Evolutionary conservation across 2,797 vertebrate species (phyloP).

Genomic region (Gymnodraco acuticeps): DNA sequence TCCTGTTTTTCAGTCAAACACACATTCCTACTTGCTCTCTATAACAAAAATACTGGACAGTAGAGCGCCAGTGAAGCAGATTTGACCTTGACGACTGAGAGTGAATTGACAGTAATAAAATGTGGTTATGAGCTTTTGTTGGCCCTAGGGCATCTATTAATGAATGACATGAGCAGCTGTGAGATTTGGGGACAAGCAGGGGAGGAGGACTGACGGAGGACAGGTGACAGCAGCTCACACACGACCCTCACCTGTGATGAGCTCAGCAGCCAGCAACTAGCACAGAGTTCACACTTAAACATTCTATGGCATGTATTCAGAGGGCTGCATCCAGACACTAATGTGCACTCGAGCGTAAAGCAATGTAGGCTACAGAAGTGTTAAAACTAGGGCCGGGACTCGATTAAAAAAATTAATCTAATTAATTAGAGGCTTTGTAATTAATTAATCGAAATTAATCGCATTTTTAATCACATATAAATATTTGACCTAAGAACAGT

Average conservation of each 20-base stretch:
- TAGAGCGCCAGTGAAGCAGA: constrained; percentile 76
- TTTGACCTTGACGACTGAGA: constrained; percentile 83
- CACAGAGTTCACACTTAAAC: constrained; percentile 30
- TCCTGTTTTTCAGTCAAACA: constrained; percentile 41
- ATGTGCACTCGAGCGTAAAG: constrained; percentile 25
- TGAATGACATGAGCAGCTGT: constrained; percentile 82
- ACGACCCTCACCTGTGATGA: constrained; percentile 64
- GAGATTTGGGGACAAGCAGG: constrained; percentile 63
- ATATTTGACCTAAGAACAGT: too few species aligned
- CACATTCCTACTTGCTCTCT: constrained; percentile 40
- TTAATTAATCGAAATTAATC: too few species aligned
- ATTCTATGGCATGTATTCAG: constrained; percentile 5
- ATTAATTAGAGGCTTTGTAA: too few species aligned
- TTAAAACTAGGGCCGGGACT: too few species aligned
- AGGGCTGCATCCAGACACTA: constrained; percentile 11
- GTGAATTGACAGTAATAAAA: constrained; percentile 82
- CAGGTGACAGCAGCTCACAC: constrained; percentile 77
- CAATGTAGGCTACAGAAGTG: constrained; percentile 20
- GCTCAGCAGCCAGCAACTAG: constrained; percentile 39
- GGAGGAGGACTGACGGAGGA: constrained; percentile 71
- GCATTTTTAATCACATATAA: too few species aligned
- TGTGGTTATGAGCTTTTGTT: constrained; percentile 82
- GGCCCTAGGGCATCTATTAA: constrained; percentile 83
- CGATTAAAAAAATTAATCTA: too few species aligned
- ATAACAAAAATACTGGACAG: constrained; percentile 84